These are phyloP conservation scores for Chanos chanos DNA, from an alignment of 2,797 vertebrate species.

Conservation along the genomic window DNA sequence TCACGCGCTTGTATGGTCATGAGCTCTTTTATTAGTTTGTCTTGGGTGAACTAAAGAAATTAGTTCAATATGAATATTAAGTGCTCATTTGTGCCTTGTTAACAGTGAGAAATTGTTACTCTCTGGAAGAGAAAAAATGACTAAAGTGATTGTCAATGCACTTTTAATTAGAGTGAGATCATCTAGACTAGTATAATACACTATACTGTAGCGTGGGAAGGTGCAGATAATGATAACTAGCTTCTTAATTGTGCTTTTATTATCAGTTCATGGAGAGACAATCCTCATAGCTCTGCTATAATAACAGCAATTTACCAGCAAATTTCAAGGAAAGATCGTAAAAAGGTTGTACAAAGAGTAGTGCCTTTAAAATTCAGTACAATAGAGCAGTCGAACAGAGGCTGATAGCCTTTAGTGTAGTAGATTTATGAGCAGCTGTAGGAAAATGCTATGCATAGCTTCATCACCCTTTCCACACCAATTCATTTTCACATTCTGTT, in stretches of 20 bases:
- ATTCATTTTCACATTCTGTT: constrained; percentile 45
- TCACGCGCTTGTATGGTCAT: no score
- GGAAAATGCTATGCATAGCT: constrained; percentile 33
- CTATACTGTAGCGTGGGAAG: constrained; percentile 40
- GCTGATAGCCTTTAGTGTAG: constrained; percentile 39
- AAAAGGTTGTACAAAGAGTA: constrained; percentile 44
- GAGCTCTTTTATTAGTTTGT: no score
- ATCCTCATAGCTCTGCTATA: constrained; percentile 43
- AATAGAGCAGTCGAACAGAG: constrained; percentile 48
- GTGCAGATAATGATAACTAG: constrained; percentile 53
- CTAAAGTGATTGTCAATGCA: constrained; percentile 48
- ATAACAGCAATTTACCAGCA: constrained; percentile 55
- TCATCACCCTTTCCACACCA: constrained; percentile 37
- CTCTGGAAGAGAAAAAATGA: constrained; percentile 4
- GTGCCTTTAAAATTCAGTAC: constrained; percentile 51
- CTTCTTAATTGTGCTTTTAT: constrained; percentile 51
- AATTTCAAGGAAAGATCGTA: constrained; percentile 47
- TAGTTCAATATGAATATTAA: no score
- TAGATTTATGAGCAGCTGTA: constrained; percentile 50
- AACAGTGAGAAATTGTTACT: constrained; percentile 20
- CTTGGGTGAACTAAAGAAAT: no score
- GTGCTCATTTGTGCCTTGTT: background rate
- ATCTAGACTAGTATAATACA: constrained; percentile 19
- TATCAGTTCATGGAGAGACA: constrained; percentile 44
- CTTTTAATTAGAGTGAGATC: constrained; percentile 52